Evolutionary conservation across 2,113 vertebrate genomes (phyloP), one percentile per base, ranked within the genome.

Genomic region (Perca fluviatilis): DNA sequence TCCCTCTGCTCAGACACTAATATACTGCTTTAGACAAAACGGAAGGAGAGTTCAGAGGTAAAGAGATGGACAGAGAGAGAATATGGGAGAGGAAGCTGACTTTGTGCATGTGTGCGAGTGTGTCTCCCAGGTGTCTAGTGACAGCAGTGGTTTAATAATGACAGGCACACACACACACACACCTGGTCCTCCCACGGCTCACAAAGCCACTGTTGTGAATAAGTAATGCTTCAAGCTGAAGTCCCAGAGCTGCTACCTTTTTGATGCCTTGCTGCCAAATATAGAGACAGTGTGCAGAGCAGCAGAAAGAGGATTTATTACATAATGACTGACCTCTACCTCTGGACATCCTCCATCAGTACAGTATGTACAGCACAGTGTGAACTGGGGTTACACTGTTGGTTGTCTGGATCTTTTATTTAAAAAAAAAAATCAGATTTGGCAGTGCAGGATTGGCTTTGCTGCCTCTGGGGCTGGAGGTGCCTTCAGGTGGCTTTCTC

Each of bases 201-300:
- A 83, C 73, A 68, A 62, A 78, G 69, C 49, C 23, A 64, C 69
- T 47, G 86, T 66, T 70, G 70, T 92, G 83, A 90, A 92, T 91
- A 85, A 91, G 76, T 92, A 84, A 91, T 92, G 73, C 1, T 50
- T 79, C 47, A 72, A 90, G 74, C 63, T 89, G 78, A 61, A 73
- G 77, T 84, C 80, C 47, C 80, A 74, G 60, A 71, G 74, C 77
- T 78, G 62, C 19, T 83, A 84, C 64, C 53, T 83, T 79, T 90
- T 70, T 82, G 69, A 74, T 79, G 78, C 27, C 75, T 60, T 25
- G 70, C 71, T 80, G 82, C 70, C 80, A 83, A 84, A 90, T 77
- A 82, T 84, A 87, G 80, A 79, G 76, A 25, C 19, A 3, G 3
- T 13, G 60, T 62, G 21, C 54, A 68, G 23, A 65, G 49, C 6